Conservation (phyloP, 2,888 invertebrate species). For the Kuschelorhynchus macadamiae region DNA sequence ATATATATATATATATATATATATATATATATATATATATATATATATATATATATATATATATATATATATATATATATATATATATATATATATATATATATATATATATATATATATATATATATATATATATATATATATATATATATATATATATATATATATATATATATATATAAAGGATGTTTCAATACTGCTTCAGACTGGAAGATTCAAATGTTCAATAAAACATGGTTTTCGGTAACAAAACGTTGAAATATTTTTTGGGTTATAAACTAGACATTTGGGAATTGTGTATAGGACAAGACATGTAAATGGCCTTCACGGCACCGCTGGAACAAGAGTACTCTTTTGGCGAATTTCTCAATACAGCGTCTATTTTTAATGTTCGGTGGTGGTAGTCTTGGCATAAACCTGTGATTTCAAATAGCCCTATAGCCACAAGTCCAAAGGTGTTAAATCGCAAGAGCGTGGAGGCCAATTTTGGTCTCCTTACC, state of each 20-base stretch:
- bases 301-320: slow-evolving; percentile 2
- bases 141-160: no score
- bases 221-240: slow-evolving; percentile 3
- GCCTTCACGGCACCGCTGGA: slow-evolving; percentile 1
- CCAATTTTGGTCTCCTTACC: slow-evolving; percentile 3
- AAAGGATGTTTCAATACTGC: no score
- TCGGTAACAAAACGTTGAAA: slow-evolving; percentile 3
- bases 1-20: no score
- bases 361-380: slow-evolving; percentile 22
- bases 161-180: no score
- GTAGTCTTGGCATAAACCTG: slow-evolving; percentile 20
- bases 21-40: no score
- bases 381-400: slow-evolving; percentile 17
- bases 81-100: no score
- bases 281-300: slow-evolving; percentile 15
- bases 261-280: slow-evolving; percentile 11
- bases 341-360: background rate
- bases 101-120: no score
- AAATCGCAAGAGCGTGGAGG: no score
- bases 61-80: no score
- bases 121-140: no score
- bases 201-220: slow-evolving; percentile 1
- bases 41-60: no score
- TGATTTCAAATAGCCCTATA: no score
- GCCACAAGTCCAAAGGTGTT: background rate